These are phyloP conservation scores for Masticophis lateralis DNA, from an alignment of 2,797 vertebrate genomes.

Conservation along the genomic window DNA sequence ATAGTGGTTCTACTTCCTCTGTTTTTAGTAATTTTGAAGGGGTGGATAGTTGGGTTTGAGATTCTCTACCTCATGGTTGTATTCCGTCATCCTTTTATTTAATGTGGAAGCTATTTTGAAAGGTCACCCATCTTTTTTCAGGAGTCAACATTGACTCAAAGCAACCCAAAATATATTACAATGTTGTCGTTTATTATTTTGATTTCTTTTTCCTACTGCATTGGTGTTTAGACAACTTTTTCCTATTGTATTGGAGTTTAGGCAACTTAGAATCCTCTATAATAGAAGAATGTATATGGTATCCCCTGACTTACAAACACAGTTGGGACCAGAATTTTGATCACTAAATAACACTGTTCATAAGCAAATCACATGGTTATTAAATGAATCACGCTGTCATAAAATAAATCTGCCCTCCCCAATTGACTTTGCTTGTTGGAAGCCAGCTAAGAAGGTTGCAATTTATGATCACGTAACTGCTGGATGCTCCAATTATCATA, in stretches of 20 bases:
- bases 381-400: background rate
- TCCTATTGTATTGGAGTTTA: background rate
- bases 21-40: background rate
- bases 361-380: background rate
- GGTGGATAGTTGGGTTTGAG: background rate
- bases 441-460: background rate
- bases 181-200: background rate
- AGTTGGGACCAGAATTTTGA: background rate
- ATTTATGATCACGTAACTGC: background rate
- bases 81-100: background rate
- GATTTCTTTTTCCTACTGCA: background rate
- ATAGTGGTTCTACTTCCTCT: background rate
- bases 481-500: background rate
- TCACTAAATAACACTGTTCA: background rate
- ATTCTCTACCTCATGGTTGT: background rate
- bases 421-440: background rate
- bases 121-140: background rate
- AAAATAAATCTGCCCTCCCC: background rate
- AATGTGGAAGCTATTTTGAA: background rate
- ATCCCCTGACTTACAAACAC: background rate
- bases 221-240: background rate
- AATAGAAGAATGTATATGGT: background rate
- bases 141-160: background rate
- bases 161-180: background rate
- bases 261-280: background rate